Conservation (phyloP, 2,113 vertebrate genomes). For the Euleptes europaea region DNA sequence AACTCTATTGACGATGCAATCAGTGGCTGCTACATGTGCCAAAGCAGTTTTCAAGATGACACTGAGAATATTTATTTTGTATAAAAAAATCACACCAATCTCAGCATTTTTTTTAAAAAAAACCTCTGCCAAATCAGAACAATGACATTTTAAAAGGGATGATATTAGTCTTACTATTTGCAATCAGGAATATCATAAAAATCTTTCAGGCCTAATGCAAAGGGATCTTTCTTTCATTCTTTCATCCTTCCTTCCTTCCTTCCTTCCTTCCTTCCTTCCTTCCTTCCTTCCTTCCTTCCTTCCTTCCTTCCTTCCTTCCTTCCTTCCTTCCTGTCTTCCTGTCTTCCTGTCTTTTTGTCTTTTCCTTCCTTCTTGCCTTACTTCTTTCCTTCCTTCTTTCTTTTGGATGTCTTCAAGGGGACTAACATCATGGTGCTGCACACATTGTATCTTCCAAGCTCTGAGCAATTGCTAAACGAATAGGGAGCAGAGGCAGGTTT, state of each 20-base stretch:
- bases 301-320: too few relatives aligned
- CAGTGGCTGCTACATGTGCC: background rate
- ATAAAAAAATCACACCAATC: background rate
- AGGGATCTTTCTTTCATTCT: background rate
- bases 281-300: too few relatives aligned
- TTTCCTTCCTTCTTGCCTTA: too few relatives aligned
- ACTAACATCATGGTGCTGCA: background rate
- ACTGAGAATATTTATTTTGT: background rate
- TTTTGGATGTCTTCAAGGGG: background rate
- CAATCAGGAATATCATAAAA: background rate
- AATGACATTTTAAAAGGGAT: background rate
- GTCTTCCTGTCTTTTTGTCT: too few relatives aligned
- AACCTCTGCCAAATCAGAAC: background rate
- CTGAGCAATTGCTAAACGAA: background rate
- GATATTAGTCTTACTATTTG: background rate
- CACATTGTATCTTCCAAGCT: background rate
- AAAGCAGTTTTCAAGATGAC: background rate
- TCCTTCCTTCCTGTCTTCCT: too few relatives aligned
- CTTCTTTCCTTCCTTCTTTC: too few relatives aligned
- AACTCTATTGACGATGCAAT: fast-evolving
- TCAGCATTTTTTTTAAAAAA: background rate
- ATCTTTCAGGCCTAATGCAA: background rate
- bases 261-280: too few relatives aligned
- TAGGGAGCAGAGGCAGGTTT: background rate
- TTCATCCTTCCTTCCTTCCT: too few relatives aligned